phyloP scores from a whole-genome alignment of 2,113 vertebrate species.

The Phalacrocorax brasilianus region DNA sequence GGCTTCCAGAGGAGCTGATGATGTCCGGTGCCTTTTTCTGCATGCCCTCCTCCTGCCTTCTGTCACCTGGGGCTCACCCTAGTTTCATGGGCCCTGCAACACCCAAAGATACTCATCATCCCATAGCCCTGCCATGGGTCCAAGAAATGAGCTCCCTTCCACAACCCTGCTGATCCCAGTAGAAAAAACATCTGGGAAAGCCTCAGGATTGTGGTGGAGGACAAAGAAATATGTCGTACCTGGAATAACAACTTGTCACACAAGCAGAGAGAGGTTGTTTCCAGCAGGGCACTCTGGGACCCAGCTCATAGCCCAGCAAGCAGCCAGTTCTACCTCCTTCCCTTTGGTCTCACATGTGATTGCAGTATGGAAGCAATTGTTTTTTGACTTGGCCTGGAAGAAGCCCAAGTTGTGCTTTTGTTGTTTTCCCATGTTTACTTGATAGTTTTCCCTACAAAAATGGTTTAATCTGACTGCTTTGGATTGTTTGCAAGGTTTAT shows the following conservation, averaged over 20 bases:
- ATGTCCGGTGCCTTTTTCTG: background rate
- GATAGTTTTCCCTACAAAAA: background rate
- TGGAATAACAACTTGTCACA: background rate
- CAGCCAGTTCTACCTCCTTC: background rate
- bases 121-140: background rate
- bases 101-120: background rate
- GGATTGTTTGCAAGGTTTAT: background rate
- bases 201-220: background rate
- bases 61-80: background rate
- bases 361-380: background rate
- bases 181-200: background rate
- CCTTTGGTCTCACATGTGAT: background rate
- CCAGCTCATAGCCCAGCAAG: background rate
- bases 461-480: background rate
- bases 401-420: background rate
- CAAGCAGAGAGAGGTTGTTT: background rate
- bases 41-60: background rate
- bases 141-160: background rate
- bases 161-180: background rate
- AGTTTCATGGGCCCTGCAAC: background rate
- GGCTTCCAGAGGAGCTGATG: background rate
- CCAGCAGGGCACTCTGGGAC: background rate
- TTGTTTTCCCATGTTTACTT: conserved; percentile 8
- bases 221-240: background rate
- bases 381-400: background rate